Percentiles rank a stretch among this genome's conserved stretches.
Evolutionary conservation across 2,797 vertebrate species (phyloP).

Genomic region (Gymnopithys bicolor): DNA sequence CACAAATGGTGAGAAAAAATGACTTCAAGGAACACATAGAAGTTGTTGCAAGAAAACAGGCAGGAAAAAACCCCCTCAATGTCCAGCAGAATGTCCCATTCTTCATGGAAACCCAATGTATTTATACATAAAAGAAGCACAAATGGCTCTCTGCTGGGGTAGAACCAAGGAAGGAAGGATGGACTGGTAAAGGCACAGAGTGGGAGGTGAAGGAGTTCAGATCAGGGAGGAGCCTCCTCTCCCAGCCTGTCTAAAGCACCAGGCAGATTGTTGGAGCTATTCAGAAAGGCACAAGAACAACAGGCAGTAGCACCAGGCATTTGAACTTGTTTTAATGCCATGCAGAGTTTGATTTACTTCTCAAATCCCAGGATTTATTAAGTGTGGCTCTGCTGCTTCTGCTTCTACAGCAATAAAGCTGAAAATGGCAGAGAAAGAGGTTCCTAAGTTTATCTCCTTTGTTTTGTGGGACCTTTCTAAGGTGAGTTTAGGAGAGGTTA

Average conservation of each 20-base stretch:
- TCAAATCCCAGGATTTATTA: neutral
- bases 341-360: neutral
- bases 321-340: neutral
- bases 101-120: neutral
- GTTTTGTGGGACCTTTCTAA: neutral
- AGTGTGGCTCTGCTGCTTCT: neutral
- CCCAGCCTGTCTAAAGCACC: neutral
- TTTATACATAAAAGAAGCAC: neutral
- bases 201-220: neutral
- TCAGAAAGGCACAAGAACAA: neutral
- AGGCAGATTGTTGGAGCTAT: neutral
- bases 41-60: neutral
- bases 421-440: neutral
- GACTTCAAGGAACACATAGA: neutral
- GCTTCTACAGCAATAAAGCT: neutral
- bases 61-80: neutral
- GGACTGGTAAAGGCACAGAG: neutral
- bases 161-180: neutral
- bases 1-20: neutral
- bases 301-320: neutral
- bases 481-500: neutral
- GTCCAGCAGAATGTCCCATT: neutral
- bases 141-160: neutral
- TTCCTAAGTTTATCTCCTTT: neutral
- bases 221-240: neutral